phyloP scores from a whole-genome alignment of 2,797 vertebrate species.

The Premnoplex brunnescens region DNA sequence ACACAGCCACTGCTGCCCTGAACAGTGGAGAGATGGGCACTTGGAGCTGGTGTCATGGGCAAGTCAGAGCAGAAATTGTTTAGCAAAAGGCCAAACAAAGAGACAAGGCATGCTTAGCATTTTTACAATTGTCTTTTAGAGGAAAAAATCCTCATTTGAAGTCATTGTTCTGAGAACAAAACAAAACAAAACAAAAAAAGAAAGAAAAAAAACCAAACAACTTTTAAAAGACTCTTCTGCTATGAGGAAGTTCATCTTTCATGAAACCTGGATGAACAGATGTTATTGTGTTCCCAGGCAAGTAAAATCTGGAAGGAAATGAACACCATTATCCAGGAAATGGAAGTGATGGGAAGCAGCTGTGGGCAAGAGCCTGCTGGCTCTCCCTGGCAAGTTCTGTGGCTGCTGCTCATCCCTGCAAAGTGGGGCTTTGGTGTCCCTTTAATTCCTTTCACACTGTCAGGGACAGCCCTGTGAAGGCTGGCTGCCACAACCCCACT shows the following conservation, averaged over 20 bases:
- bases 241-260: neutral
- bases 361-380: neutral
- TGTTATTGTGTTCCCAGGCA: neutral
- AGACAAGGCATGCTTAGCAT: neutral
- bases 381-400: neutral
- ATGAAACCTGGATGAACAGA: constrained; percentile 17
- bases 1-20: neutral
- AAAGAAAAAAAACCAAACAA: no score
- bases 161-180: neutral
- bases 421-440: fast-evolving
- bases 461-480: neutral
- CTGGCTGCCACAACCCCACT: neutral
- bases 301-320: constrained; percentile 33
- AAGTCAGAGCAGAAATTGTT: neutral
- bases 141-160: neutral
- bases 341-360: constrained; percentile 28
- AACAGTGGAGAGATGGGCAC: fast-evolving
- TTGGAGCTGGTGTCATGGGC: neutral
- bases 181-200: neutral
- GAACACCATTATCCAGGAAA: constrained; percentile 15
- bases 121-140: neutral
- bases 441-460: neutral
- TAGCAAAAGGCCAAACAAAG: neutral
- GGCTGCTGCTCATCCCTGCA: neutral
- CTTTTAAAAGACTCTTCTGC: neutral